phyloP scores from a whole-genome alignment of 2,113 vertebrate genomes.

The Myiozetetes cayanensis region DNA sequence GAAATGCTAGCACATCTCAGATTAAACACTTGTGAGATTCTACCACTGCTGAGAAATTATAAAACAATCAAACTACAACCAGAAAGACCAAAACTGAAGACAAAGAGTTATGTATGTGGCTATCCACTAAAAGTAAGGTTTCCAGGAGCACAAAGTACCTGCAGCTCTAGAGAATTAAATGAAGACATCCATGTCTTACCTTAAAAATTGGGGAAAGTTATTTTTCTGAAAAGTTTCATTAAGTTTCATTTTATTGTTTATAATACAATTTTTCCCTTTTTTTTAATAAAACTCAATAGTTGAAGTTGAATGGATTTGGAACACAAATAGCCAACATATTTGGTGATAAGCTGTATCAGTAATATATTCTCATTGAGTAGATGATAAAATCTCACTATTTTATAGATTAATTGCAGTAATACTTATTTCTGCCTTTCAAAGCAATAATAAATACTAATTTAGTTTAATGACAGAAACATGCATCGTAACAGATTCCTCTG shows the following conservation, averaged over 20 bases:
- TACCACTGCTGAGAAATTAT: not conserved
- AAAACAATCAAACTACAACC: not conserved
- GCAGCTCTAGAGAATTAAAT: not conserved
- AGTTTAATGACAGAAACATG: not conserved
- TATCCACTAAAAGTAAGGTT: not conserved
- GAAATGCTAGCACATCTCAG: not conserved
- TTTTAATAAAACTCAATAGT: not conserved
- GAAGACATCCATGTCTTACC: not conserved
- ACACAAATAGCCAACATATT: rapidly evolving
- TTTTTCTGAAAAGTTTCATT: not conserved
- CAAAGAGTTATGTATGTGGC: rapidly evolving
- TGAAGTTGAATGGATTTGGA: not conserved
- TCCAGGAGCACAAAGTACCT: not conserved
- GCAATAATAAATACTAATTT: not conserved
- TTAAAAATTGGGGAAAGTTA: not conserved
- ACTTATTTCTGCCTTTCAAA: not conserved
- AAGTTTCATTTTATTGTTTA: not conserved
- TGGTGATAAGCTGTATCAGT: not conserved
- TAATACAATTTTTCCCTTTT: not conserved
- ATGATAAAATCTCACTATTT: not conserved
- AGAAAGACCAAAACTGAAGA: not conserved
- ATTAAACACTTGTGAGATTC: not conserved
- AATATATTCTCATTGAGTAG: not conserved
- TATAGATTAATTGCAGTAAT: not conserved
- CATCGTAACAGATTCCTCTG: not conserved